Percentiles rank a stretch among this genome's conserved stretches.
These are phyloP conservation scores for Amphiprion percula DNA, from an alignment of 2,113 vertebrate species.

Conservation along the genomic window DNA sequence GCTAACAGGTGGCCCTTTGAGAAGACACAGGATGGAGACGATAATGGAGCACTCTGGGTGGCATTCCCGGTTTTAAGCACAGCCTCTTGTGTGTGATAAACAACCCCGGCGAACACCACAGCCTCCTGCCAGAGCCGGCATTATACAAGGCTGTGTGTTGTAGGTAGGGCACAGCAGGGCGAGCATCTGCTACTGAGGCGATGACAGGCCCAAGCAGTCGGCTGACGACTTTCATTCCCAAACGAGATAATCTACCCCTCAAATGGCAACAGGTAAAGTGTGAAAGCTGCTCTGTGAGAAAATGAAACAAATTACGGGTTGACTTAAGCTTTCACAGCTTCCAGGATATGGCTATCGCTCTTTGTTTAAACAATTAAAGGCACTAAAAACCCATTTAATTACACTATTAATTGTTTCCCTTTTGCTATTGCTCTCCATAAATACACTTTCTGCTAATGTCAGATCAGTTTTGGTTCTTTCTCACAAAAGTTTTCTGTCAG, in stretches of 20 bases:
- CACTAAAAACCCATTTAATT: not conserved
- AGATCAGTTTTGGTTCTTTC: not conserved
- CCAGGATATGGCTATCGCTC: not conserved
- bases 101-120: conserved; percentile 50
- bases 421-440: not conserved
- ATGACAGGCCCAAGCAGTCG: conserved; percentile 30
- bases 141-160: conserved; percentile 50
- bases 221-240: conserved; percentile 29
- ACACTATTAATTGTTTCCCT: not conserved
- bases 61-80: conserved; percentile 54
- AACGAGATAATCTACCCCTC: conserved; percentile 35
- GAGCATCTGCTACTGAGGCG: conserved; percentile 59
- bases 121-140: conserved; percentile 50
- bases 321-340: not conserved
- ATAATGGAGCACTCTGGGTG: conserved; percentile 75
- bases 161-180: conserved; percentile 60
- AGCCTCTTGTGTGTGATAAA: conserved; percentile 65
- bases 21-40: conserved; percentile 39
- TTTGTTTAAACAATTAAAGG: not conserved
- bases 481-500: too few species aligned
- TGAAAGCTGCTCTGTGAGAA: not conserved
- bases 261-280: conserved; percentile 18
- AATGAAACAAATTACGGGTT: not conserved
- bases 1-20: conserved; percentile 79
- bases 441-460: not conserved